Base-by-base conservation (phyloP, 1,140 invertebrate species). In the Euschistus heros region DNA sequence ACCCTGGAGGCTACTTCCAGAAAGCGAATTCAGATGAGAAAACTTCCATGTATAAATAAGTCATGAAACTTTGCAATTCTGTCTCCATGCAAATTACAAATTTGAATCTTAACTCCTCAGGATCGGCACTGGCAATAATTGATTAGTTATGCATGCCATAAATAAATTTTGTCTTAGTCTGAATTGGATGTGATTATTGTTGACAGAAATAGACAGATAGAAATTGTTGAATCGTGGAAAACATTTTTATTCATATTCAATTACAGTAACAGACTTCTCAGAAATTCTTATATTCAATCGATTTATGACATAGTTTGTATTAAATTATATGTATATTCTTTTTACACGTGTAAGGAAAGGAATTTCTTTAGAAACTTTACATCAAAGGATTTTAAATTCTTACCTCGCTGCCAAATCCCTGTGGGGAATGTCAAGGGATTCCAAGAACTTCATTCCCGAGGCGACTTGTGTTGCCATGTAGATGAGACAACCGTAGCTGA, bases 371-470 rank as follows among this genome's bases (percentile, higher is more conserved):
- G 22, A 57, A 57, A 24, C 8, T 24, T n/a, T 1, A 50, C n/a
- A 24, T 24, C 20, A 24, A 17, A 24, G 18, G 54, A 26, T 8
- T 57, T 20, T 20, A 26, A 22, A 18, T 10, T 13, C 68, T 78
- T 80, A 88, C 86, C 86, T 83, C 20, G 87, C 86, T 22, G 86
- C 85, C 55, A 91, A 78, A 75, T 91, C 88, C 69, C 87, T 82
- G 75, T 91, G 88, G 42, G 86, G 82, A 71, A 89, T 80, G 67
- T 88, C 86, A 71, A 87, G 78, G 63, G 81, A 83, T 75, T 89
- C 88, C 70, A 91, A 79, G 73, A 88, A 89, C 73, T 86, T 90
- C 90, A 93, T 92, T 64, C 88, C 91, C 20, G 86, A 89, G 44
- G 89, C 86, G 68, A 92, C 88, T 78, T 93, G 89, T 50, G 84